Base-by-base conservation (phyloP, 2,797 vertebrate species). In the Synaphobranchus kaupii region DNA sequence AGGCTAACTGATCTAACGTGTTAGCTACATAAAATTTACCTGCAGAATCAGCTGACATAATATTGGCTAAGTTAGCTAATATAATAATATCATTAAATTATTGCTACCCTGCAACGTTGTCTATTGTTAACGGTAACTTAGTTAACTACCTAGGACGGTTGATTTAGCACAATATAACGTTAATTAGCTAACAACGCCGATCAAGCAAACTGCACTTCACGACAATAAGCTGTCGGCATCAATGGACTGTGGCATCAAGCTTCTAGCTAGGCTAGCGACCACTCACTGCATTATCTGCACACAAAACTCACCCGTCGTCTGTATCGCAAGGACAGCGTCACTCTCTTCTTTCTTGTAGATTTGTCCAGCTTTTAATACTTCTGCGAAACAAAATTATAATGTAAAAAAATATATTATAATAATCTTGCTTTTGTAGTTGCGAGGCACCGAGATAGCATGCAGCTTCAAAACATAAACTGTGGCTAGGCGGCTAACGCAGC, bases 301-400 rank as follows among this genome's bases (percentile, higher is more conserved):
- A 84, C 34, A 71, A 87, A 4, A 88, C 94, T 95, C 89, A 95
- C 95, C 89, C 91, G 92, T 89, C 92, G 92, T 91, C 92, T 91
- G 89, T 91, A 92, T 93, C 89, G 91, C 84, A 92, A 47, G 90
- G 95, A 94, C 94, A 93, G 92, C 93, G 78, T 88, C 48, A 91
- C 89, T 89, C 89, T 93, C 90, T 90, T 94, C 83, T 88, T 92
- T 1, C 90, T 91, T 28, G 83, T 86, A 31, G 90, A 68, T 92
- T 92, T 94, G 88, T 94, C 93, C 95, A 95, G 94, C 81, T 94
- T 95, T 85, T 56, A 56, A 56, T 34, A 9, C 39, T 80, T 80
- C 22, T 9, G 76, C 22, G 39, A 80, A 80, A 80, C 5, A 44
- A 15, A 48, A 48, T 25, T 48, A 25, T 0, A 20, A 22, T 5